phyloP scores from a whole-genome alignment of 2,888 invertebrate species.

The Macropis europaea region DNA sequence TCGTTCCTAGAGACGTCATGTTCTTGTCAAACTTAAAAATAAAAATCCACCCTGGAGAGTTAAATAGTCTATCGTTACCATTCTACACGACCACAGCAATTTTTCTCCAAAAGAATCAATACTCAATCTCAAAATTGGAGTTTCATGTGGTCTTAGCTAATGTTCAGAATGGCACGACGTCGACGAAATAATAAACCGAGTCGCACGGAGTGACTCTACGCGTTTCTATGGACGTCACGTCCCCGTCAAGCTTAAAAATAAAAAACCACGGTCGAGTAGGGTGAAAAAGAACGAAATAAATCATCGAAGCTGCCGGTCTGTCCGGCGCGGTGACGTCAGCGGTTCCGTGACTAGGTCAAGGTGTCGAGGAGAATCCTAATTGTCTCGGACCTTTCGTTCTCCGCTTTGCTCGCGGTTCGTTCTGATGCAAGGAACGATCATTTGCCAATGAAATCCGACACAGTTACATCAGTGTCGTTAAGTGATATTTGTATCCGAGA shows the following conservation, averaged over 20 bases:
- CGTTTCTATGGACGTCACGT: conserved; percentile 18
- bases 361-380: conserved; percentile 54
- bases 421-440: conserved; percentile 26
- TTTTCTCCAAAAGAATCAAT: too few species aligned
- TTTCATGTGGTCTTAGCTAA: too few species aligned
- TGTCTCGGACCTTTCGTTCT: conserved; percentile 45
- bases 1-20: not conserved
- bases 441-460: conserved; percentile 43
- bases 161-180: too few species aligned
- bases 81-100: too few species aligned
- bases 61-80: too few species aligned
- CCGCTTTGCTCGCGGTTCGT: conserved; percentile 23
- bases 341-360: conserved; percentile 64
- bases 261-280: not conserved
- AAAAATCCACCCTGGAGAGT: too few species aligned
- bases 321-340: conserved; percentile 53
- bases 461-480: conserved; percentile 42
- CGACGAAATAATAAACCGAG: conserved; percentile 49
- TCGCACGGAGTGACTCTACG: conserved; percentile 23
- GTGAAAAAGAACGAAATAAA: conserved; percentile 49
- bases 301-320: conserved; percentile 47
- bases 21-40: conserved; percentile 22
- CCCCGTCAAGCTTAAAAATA: conserved; percentile 48
- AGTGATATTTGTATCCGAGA: conserved; percentile 41
- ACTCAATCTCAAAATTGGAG: too few species aligned